These are phyloP conservation scores for Phyllotis vaccarum DNA, from an alignment of 2,797 vertebrate species.

Conservation along the genomic window DNA sequence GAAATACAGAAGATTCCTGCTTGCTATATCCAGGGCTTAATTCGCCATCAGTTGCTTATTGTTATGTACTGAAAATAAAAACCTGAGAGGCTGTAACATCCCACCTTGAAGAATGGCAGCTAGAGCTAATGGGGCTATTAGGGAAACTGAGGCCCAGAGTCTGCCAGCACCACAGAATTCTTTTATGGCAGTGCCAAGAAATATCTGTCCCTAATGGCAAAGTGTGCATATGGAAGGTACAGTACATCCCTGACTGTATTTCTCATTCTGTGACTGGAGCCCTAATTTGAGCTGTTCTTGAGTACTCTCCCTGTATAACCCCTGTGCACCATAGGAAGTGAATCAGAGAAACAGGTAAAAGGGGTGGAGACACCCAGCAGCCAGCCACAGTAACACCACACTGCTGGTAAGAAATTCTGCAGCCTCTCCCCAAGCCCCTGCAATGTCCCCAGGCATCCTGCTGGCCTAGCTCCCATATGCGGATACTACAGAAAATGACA, in stretches of 20 bases:
- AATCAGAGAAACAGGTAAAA: background rate
- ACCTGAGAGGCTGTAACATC: background rate
- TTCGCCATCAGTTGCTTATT: background rate
- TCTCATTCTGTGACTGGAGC: background rate
- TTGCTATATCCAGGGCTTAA: background rate
- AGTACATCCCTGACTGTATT: background rate
- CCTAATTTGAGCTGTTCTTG: fast-evolving
- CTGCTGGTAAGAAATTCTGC: background rate
- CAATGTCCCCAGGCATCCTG: constrained; percentile 60
- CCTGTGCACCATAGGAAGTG: fast-evolving
- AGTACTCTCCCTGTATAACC: background rate
- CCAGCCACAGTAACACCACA: background rate
- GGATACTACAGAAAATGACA: constrained; percentile 69
- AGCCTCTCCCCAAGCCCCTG: constrained; percentile 38
- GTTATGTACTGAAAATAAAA: background rate
- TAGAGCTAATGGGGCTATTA: background rate
- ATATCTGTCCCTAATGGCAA: background rate
- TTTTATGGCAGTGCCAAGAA: background rate
- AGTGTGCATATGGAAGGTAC: background rate
- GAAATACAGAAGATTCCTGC: background rate
- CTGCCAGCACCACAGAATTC: background rate
- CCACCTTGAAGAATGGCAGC: background rate
- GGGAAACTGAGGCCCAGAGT: background rate
- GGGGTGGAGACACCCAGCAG: no score
- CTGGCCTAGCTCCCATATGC: constrained; percentile 71